Percentiles rank a stretch among this genome's conserved stretches.
These are phyloP conservation scores for Megaceryle alcyon DNA, from an alignment of 2,797 vertebrate genomes.

Conservation along the genomic window DNA sequence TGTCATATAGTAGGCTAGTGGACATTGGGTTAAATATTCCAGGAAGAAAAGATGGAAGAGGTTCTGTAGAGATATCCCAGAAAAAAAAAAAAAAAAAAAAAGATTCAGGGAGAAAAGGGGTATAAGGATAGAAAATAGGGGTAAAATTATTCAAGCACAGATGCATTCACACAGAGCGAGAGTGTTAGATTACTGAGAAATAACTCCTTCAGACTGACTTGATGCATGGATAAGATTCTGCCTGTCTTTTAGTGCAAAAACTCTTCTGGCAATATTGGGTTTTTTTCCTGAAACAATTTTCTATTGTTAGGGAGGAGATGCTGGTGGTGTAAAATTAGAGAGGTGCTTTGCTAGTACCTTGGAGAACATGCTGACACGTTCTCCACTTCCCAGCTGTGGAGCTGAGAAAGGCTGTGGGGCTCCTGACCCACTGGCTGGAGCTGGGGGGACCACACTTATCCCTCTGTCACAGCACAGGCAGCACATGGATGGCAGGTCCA, in stretches of 20 bases:
- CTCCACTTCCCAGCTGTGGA: not conserved
- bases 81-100: not conserved
- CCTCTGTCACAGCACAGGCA: fast-evolving
- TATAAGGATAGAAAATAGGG: not conserved
- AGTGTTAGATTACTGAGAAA: not conserved
- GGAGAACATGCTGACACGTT: fast-evolving
- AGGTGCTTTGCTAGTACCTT: not conserved
- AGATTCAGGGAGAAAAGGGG: not conserved
- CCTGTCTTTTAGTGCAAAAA: not conserved
- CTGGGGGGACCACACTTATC: not conserved
- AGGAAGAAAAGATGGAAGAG: not conserved
- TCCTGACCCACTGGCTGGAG: fast-evolving
- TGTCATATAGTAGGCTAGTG: not conserved
- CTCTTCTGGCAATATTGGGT: not conserved
- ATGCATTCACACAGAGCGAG: not conserved
- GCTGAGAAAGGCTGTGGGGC: not conserved
- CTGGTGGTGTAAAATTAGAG: not conserved
- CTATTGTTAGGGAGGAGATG: not conserved
- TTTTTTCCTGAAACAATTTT: not conserved
- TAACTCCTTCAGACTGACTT: not conserved
- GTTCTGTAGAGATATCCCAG: not conserved
- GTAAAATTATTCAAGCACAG: not conserved
- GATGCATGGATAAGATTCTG: not conserved
- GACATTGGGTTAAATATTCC: not conserved
- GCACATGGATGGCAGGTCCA: fast-evolving